Percentiles rank a stretch among this genome's conserved stretches.
These are phyloP conservation scores for Amphiprion clarkii DNA, from an alignment of 2,797 vertebrate species.

Conservation along the genomic window DNA sequence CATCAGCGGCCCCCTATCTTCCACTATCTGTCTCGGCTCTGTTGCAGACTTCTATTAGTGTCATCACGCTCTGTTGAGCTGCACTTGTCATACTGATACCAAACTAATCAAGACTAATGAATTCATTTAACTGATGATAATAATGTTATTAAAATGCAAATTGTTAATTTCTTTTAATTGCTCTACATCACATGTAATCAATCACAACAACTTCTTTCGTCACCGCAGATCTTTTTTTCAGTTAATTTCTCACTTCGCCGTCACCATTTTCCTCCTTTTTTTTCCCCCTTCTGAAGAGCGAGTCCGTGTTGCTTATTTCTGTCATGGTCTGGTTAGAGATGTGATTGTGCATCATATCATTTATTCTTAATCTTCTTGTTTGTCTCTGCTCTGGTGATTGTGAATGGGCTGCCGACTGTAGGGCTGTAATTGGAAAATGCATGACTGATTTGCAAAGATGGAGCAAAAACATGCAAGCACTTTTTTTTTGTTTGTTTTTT, in stretches of 20 bases:
- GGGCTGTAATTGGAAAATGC: slow-evolving; percentile 80
- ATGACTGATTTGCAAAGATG: slow-evolving; percentile 70
- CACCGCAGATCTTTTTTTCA: slow-evolving; percentile 26
- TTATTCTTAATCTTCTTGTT: slow-evolving; percentile 76
- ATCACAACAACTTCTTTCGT: slow-evolving; percentile 79
- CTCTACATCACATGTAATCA: slow-evolving; percentile 93
- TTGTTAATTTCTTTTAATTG: slow-evolving; percentile 94
- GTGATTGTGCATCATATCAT: slow-evolving; percentile 69
- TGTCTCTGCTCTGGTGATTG: slow-evolving; percentile 67
- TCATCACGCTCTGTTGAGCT: slow-evolving; percentile 84
- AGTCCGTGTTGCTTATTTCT: slow-evolving; percentile 37
- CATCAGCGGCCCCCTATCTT: neutral
- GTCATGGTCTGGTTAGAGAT: slow-evolving; percentile 69
- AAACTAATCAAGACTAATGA: slow-evolving; percentile 98
- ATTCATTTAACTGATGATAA: slow-evolving; percentile 94
- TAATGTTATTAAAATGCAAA: slow-evolving; percentile 99
- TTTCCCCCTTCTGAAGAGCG: slow-evolving; percentile 9
- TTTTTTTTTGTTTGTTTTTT: slow-evolving; percentile 12
- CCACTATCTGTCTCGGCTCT: slow-evolving; percentile 35
- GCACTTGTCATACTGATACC: slow-evolving; percentile 85
- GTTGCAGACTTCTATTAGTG: slow-evolving; percentile 72
- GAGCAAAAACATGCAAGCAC: slow-evolving; percentile 44
- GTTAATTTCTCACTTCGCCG: slow-evolving; percentile 16
- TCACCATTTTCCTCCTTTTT: slow-evolving; percentile 1
- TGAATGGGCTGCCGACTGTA: slow-evolving; percentile 63